Conservation (phyloP, 2,113 vertebrate species). For the Paracanthobrama guichenoti region DNA sequence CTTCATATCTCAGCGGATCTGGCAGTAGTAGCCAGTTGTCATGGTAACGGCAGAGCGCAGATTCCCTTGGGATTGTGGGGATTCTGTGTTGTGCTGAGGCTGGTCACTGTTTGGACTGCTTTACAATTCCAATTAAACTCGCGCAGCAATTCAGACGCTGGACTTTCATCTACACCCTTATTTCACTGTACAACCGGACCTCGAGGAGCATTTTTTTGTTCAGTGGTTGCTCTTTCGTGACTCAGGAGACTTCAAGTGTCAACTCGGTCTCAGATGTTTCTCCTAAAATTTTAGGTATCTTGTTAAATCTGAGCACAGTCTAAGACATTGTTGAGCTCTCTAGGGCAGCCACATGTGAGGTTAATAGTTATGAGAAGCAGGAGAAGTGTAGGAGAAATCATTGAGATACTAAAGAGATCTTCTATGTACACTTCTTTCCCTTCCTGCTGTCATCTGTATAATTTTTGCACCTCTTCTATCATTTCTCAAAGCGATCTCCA, state of each 20-base stretch:
- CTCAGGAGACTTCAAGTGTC: neutral
- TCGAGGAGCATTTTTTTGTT: neutral
- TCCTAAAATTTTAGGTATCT: neutral
- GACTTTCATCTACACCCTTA: constrained; percentile 29
- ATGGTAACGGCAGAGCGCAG: constrained; percentile 79
- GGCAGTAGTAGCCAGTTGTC: constrained; percentile 79
- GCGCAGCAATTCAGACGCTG: neutral
- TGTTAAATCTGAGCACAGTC: neutral
- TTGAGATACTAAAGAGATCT: neutral
- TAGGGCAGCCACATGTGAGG: neutral
- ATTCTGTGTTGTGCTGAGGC: constrained; percentile 75
- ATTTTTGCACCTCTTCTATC: too few relatives aligned
- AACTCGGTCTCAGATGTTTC: neutral
- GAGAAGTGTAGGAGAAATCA: neutral
- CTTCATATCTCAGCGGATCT: constrained; percentile 75
- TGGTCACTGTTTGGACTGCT: constrained; percentile 60
- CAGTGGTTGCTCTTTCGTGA: neutral
- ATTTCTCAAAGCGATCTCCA: too few relatives aligned
- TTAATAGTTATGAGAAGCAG: neutral
- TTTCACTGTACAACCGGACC: constrained; percentile 42
- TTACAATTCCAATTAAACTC: constrained; percentile 53
- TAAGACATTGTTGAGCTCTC: neutral
- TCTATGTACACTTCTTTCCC: too few relatives aligned
- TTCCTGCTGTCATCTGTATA: too few relatives aligned
- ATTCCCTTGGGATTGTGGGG: constrained; percentile 78